These are phyloP conservation scores for Drosophila miranda DNA, from an alignment of 1,140 invertebrate species.

Conservation along the genomic window DNA sequence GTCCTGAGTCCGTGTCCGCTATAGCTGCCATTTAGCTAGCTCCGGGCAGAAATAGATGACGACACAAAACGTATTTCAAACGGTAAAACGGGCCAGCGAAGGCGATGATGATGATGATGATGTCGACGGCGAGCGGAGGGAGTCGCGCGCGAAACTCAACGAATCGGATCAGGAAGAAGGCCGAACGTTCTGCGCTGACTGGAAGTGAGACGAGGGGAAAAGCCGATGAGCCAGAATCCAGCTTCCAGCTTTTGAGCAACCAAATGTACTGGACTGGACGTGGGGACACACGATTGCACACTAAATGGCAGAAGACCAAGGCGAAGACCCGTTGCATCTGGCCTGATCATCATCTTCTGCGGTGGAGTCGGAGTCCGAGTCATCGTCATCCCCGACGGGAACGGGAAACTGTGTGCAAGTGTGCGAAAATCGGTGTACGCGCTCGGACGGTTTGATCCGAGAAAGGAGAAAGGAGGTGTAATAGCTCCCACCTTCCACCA, in stretches of 20 bases:
- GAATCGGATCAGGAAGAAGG: constrained; percentile 37
- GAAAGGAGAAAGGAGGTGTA: constrained; percentile 71
- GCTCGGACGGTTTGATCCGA: constrained; percentile 7
- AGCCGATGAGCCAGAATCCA: constrained; percentile 6
- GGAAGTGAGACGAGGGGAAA: not conserved
- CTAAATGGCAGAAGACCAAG: constrained; percentile 63
- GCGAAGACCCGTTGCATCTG: constrained; percentile 58
- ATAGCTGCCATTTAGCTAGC: constrained; percentile 15
- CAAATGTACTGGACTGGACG: constrained; percentile 67
- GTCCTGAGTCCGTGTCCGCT: too few species aligned
- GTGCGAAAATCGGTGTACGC: constrained; percentile 15
- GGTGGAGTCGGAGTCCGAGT: constrained; percentile 29
- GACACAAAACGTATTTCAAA: constrained; percentile 64
- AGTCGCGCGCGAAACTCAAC: constrained; percentile 6
- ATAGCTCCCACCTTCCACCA: constrained; percentile 17
- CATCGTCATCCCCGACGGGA: constrained; percentile 35
- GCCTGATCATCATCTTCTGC: constrained; percentile 20
- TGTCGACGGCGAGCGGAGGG: too few species aligned
- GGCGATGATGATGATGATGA: too few species aligned
- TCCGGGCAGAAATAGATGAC: constrained; percentile 13
- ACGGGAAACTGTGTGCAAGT: constrained; percentile 40
- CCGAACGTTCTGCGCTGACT: constrained; percentile 1
- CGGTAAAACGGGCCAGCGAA: constrained; percentile 44
- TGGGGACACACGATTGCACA: constrained; percentile 78
- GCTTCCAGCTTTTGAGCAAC: constrained; percentile 17